Evolutionary conservation across 2,888 invertebrate genomes (phyloP).

Genomic region (Tubulanus polymorphus): DNA sequence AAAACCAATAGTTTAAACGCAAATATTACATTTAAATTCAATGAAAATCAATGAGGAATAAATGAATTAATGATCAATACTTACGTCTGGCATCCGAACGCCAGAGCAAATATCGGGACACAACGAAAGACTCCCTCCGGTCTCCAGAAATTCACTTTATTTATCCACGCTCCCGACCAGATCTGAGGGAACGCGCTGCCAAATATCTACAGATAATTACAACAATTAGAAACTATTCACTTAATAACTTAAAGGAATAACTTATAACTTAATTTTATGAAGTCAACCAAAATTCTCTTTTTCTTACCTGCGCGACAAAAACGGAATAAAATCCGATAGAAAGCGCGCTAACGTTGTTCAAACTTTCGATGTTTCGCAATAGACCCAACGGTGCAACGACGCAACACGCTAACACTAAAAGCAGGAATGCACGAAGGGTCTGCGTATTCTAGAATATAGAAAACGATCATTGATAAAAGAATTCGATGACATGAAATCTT

Average conservation of each 20-base stretch:
- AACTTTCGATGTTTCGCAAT: slow-evolving; percentile 81
- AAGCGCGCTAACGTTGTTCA: slow-evolving; percentile 80
- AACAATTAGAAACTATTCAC: background rate
- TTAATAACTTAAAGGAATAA: background rate
- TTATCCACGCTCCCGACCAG: slow-evolving; percentile 67
- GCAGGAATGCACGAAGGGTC: slow-evolving; percentile 30
- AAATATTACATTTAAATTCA: no score
- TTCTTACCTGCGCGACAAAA: slow-evolving; percentile 75
- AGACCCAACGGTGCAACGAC: slow-evolving; percentile 83
- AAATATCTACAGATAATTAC: slow-evolving; percentile 62
- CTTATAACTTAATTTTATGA: no score
- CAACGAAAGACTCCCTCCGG: slow-evolving; percentile 84
- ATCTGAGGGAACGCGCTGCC: slow-evolving; percentile 74
- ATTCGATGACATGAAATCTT: no score
- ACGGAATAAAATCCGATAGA: slow-evolving; percentile 89
- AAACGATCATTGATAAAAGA: background rate
- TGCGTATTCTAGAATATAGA: slow-evolving; percentile 36
- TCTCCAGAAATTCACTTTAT: slow-evolving; percentile 54
- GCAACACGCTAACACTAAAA: slow-evolving; percentile 52
- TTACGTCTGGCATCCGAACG: slow-evolving; percentile 93
- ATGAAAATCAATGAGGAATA: background rate
- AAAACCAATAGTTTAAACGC: slow-evolving; percentile 16
- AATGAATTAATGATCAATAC: slow-evolving; percentile 37
- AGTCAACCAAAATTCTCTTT: no score
- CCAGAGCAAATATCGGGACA: slow-evolving; percentile 94